Evolutionary conservation across 2,888 invertebrate genomes (phyloP).

Genomic region (Drosophila nigricruria): DNA sequence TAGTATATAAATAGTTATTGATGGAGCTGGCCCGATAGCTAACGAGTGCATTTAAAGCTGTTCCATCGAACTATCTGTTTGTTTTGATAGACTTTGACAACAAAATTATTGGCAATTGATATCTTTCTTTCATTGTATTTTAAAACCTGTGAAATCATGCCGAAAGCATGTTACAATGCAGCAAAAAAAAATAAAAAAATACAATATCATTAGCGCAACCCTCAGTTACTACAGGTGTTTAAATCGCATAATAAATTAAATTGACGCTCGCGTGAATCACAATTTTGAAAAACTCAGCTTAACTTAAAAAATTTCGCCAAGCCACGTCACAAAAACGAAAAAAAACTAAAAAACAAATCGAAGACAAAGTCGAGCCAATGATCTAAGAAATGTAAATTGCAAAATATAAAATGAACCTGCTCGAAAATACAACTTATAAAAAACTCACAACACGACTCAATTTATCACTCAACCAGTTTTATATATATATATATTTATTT

Average conservation of each 20-base stretch:
- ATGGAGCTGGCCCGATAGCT: neutral
- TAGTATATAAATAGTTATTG: neutral
- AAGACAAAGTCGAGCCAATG: slow-evolving; percentile 46
- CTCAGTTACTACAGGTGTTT: slow-evolving; percentile 57
- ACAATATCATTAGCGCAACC: slow-evolving; percentile 39
- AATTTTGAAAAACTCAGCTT: slow-evolving; percentile 44
- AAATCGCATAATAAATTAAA: slow-evolving; percentile 69
- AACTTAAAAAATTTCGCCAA: slow-evolving; percentile 52
- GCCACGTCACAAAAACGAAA: slow-evolving; percentile 27
- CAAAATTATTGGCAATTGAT: slow-evolving; percentile 39
- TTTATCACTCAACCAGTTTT: slow-evolving; percentile 71
- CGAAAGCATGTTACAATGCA: slow-evolving; percentile 62
- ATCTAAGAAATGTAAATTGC: slow-evolving; percentile 71
- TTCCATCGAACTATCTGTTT: slow-evolving; percentile 18
- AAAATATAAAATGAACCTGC: slow-evolving; percentile 36
- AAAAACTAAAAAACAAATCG: slow-evolving; percentile 16
- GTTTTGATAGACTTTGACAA: slow-evolving; percentile 40
- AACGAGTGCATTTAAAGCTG: slow-evolving; percentile 1
- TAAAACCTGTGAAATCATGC: slow-evolving; percentile 60
- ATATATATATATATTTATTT: neutral
- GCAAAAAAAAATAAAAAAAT: slow-evolving; percentile 48
- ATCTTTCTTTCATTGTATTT: neutral
- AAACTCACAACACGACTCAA: slow-evolving; percentile 48
- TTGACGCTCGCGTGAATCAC: slow-evolving; percentile 63
- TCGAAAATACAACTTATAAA: slow-evolving; percentile 9